phyloP scores from a whole-genome alignment of 2,888 invertebrate species.

The Folsomia candida region DNA sequence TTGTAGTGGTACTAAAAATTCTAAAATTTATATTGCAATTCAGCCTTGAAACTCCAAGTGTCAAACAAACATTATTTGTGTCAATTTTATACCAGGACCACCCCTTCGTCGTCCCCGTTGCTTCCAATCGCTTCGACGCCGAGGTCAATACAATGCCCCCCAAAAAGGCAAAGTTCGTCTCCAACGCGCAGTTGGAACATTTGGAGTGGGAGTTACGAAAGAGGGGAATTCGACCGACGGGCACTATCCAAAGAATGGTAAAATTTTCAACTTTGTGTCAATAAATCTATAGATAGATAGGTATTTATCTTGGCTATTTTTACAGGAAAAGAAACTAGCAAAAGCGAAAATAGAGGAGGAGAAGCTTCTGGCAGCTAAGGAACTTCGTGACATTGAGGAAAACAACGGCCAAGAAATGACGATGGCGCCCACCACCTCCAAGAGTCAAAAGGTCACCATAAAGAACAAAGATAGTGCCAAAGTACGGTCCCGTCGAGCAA shows the following conservation, averaged over 20 bases:
- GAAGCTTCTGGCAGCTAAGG: too few species aligned
- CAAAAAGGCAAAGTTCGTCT: slow-evolving; percentile 37
- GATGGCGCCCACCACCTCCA: slow-evolving; percentile 18
- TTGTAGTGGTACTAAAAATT: too few species aligned
- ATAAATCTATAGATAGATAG: not conserved
- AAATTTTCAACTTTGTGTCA: not conserved
- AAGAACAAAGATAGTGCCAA: slow-evolving; percentile 30
- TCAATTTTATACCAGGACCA: too few species aligned
- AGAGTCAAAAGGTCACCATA: slow-evolving; percentile 26
- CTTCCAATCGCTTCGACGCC: too few species aligned
- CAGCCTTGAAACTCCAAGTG: too few species aligned
- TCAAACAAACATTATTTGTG: too few species aligned
- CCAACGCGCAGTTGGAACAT: slow-evolving; percentile 44
- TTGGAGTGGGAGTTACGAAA: slow-evolving; percentile 50
- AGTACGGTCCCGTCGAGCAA: slow-evolving; percentile 20
- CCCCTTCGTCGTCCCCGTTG: too few species aligned
- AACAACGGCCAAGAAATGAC: slow-evolving; percentile 35
- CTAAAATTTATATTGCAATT: too few species aligned
- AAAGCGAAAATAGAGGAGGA: slow-evolving; percentile 46
- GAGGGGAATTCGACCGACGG: slow-evolving; percentile 49
- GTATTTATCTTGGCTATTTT: not conserved
- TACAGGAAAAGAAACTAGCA: slow-evolving; percentile 46
- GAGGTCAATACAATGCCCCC: too few species aligned
- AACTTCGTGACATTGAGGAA: slow-evolving; percentile 43
- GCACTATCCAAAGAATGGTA: slow-evolving; percentile 49